Evolutionary conservation across 1,140 invertebrate genomes (phyloP), one percentile per base, ranked within the genome.

Genomic region (Phortica variegata): DNA sequence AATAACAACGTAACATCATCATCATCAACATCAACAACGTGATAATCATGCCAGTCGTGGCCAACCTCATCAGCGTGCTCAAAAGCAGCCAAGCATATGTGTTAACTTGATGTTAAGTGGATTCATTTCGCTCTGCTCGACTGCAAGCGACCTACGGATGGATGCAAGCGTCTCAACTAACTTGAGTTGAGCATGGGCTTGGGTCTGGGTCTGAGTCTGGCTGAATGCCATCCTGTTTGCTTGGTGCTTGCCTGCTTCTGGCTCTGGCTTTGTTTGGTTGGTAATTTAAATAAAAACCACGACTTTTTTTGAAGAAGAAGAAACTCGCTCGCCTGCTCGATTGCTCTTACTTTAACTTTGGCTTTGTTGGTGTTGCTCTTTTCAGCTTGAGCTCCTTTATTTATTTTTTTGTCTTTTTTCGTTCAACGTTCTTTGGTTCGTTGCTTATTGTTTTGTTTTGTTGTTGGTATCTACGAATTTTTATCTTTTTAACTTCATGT

Each of bases 81-180:
- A 45, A 34, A 56, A 47, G 60, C 60, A 65, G 54, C 61, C 49
- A 56, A 61, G 56, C 61, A 59, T 65, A 65, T 61, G 61, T 61
- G 61, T 65, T 62, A 65, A 65, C 60, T 65, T 65, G 59, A 65
- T 60, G 60, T 62, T 65, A 65, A 65, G 60, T 65, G 61, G 61
- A 65, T 65, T 57, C 61, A 50, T 49, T 50, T 38, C 43, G 33
- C 19, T 17, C 23, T 38, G 47, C n/a, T n/a, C n/a, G n/a, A n/a
- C n/a, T n/a, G n/a, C n/a, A n/a, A n/a, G n/a, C n/a, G n/a, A n/a
- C n/a, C n/a, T n/a, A n/a, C n/a, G n/a, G n/a, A n/a, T n/a, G n/a
- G n/a, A n/a, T n/a, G n/a, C n/a, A n/a, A n/a, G n/a, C n/a, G n/a
- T n/a, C n/a, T n/a, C n/a, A n/a, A n/a, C n/a, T n/a, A n/a, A n/a